These are phyloP conservation scores for Aleiodes leptofemur DNA, from an alignment of 2,888 invertebrate genomes.

Conservation along the genomic window DNA sequence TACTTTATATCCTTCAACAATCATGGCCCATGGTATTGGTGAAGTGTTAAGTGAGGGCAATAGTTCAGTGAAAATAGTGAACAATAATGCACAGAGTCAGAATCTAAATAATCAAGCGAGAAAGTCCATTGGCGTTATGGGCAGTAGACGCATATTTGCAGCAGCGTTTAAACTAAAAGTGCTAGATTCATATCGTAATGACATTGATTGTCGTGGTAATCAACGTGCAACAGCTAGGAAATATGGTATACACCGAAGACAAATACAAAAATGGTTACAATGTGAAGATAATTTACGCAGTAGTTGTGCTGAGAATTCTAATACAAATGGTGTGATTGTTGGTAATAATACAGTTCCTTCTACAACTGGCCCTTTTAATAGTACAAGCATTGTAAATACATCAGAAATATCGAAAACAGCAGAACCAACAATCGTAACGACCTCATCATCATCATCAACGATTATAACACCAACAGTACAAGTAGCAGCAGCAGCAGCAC, in stretches of 20 bases:
- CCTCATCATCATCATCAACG: conserved; percentile 21
- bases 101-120: conserved; percentile 57
- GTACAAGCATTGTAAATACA: conserved; percentile 42
- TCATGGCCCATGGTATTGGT: conserved; percentile 80
- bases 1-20: background rate
- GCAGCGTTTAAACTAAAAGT: conserved; percentile 93
- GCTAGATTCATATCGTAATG: conserved; percentile 89
- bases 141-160: conserved; percentile 91
- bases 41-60: conserved; percentile 75
- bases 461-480: conserved; percentile 55
- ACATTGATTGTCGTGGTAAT: conserved; percentile 92
- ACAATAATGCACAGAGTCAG: conserved; percentile 68
- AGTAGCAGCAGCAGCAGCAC: conserved; percentile 55
- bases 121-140: conserved; percentile 77
- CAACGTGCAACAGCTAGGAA: conserved; percentile 93
- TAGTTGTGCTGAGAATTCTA: conserved; percentile 78
- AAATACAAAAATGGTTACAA: conserved; percentile 95
- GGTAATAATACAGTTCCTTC: conserved; percentile 14
- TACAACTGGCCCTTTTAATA: background rate
- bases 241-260: conserved; percentile 91
- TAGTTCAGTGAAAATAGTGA: conserved; percentile 71
- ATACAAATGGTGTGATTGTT: conserved; percentile 52
- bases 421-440: conserved; percentile 40
- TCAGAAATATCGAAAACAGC: conserved; percentile 43
- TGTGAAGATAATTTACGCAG: conserved; percentile 87